These are phyloP conservation scores for Corapipo altera DNA, from an alignment of 2,113 vertebrate genomes.

Conservation along the genomic window DNA sequence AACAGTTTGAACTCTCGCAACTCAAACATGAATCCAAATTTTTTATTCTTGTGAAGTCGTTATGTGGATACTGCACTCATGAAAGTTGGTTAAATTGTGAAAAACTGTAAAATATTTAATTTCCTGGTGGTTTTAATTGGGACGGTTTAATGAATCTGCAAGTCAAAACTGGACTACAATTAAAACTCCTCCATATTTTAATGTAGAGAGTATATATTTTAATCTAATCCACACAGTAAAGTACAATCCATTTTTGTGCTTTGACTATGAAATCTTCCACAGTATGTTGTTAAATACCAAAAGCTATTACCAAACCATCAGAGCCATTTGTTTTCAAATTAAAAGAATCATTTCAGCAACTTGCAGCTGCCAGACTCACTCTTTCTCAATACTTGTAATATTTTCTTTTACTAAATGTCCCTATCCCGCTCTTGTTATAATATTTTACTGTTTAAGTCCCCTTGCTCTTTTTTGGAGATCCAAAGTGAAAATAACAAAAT, in stretches of 20 bases:
- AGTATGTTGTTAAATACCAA: neutral
- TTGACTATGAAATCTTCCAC: neutral
- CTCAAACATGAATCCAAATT: neutral
- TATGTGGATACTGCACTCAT: neutral
- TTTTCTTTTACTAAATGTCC: neutral
- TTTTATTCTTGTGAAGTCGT: slow-evolving; percentile 3
- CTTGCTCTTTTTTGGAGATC: neutral
- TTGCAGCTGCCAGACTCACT: neutral
- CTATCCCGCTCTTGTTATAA: neutral
- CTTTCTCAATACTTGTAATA: neutral
- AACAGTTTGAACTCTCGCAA: neutral
- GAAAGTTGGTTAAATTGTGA: neutral
- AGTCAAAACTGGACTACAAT: neutral
- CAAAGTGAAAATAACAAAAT: neutral
- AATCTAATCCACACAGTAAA: neutral
- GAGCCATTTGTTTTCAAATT: neutral
- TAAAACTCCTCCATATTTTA: neutral
- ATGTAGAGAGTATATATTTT: neutral
- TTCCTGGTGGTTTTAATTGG: slow-evolving; percentile 22
- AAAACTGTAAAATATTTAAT: slow-evolving; percentile 28
- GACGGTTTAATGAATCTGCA: neutral
- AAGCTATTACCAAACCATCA: neutral
- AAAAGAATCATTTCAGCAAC: neutral
- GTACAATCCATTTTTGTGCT: neutral
- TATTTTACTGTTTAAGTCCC: neutral